Base-by-base conservation (phyloP, 35 echinoderm and acorn worm species). In the Chiridota heheva region DNA sequence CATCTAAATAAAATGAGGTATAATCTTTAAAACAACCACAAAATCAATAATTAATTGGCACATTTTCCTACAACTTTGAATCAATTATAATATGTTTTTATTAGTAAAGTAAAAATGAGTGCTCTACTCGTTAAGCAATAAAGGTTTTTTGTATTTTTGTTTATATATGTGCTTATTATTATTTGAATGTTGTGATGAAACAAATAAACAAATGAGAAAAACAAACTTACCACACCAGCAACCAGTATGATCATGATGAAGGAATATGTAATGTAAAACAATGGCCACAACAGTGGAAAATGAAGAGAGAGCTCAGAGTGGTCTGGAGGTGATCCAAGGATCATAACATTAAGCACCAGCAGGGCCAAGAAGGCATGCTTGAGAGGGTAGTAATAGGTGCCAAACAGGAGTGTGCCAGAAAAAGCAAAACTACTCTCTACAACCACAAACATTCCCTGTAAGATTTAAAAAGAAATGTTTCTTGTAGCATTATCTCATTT, bases 221-320 rank as follows among this genome's bases (percentile, higher is more conserved):
- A 41, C 5, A 42, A 48, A 70, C 93, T 87, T 73, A 96, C 93
- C 84, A 96, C 48, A 36, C 83, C 88, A 43, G 70, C 46, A 56
- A 96, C 77, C 2, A 88, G 37, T 4, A 96, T 46, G 18, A 96
- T 18, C 10, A 91, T 61, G 29, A 62, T 60, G 26, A 88, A 26
- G 40, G 91, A 46, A 49, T 96, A 90, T 1, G 58, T 27, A 18
- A 87, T 74, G 66, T 91, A 81, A 47, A 87, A 96, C 46, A 91
- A 17, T 18, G 87, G 83, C 87, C 87, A 90, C n/a, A 86, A 51
- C 15, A 80, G n/a, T n/a, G 93, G 93, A 29, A 51, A 83, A 48
- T 73, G 45, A 3, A 57, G 22, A 7, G 55, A 59, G 5, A 96
- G 78, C 13, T 83, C 70, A 27, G 56, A 4, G 40, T 82, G 46